Evolutionary conservation across 2,797 vertebrate genomes (phyloP), one percentile per base, ranked within the genome.

Genomic region (Eidolon dupreanum): DNA sequence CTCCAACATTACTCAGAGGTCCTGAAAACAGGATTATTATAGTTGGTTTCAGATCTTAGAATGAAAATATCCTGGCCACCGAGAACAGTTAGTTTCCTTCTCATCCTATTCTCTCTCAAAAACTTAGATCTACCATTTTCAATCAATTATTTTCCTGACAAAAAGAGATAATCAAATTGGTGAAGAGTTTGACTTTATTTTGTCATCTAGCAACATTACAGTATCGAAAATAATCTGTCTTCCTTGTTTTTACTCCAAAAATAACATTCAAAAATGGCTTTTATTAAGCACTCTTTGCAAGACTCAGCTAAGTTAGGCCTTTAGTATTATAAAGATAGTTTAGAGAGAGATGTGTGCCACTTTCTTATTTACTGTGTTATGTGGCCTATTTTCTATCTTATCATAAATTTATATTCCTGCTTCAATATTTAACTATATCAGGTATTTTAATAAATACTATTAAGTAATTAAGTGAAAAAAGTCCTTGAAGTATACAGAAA

Each of bases 71-170:
- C 41, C 85, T 81, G 53, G 12, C 43, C 57, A 87, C 19, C 70
- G 41, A 70, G 20, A 90, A 95, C 24, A 86, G 13, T 61, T 73
- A 93, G 68, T 74, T 94, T 65, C 51, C 77, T 93, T 94, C 77
- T 90, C 36, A 85, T 36, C 31, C 33, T 94, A 75, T 79, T 90
- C 66, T 93, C 53, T 90, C 59, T 90, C 70, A 94, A 61, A 92
- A 86, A 75, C 24, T 10, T 78, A 28, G 6, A 33, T 49, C 43
- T 83, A 70, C 10, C 65, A 65, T 90, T 89, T 85, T 95, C 83
- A 81, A 81, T 90, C 15, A 95, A 71, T 83, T 53, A 83, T 63
- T 81, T 88, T 90, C 71, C 71, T 95, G 94, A 96, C 5, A 92
- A 91, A 88, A 88, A 57, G 46, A 87, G 10, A 89, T 8, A 79